Evolutionary conservation across 2,797 vertebrate species (phyloP).

Genomic region (Hephaestus fuliginosus): DNA sequence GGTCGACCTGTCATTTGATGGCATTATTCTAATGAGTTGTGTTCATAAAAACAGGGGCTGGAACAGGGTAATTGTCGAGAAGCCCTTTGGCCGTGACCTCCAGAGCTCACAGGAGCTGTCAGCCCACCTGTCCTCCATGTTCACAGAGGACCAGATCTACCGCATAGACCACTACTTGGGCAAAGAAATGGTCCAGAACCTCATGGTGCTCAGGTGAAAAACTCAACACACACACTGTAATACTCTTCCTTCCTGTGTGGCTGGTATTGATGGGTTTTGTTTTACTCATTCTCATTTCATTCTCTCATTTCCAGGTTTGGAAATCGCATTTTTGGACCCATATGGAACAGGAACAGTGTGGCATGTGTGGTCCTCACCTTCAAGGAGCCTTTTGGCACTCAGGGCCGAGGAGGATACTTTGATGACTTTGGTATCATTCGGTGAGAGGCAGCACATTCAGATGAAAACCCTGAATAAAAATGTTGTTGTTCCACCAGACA

Average conservation of each 20-base stretch:
- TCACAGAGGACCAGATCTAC: conserved; percentile 93
- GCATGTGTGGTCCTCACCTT: conserved; percentile 93
- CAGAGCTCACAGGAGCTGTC: conserved; percentile 91
- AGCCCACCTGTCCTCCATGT: conserved; percentile 89
- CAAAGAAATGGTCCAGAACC: conserved; percentile 98
- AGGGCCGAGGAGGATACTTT: conserved; percentile 95
- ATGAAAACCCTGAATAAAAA: neutral
- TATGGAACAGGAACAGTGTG: conserved; percentile 94
- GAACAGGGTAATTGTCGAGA: conserved; percentile 94
- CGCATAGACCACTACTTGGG: conserved; percentile 97
- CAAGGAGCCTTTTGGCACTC: conserved; percentile 95
- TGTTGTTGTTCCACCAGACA: neutral
- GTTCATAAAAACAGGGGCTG: conserved; percentile 85
- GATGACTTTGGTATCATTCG: conserved; percentile 96
- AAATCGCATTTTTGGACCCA: conserved; percentile 94
- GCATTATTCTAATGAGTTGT: conserved; percentile 19
- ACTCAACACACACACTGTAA: neutral
- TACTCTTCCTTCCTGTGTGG: neutral
- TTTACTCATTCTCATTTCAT: neutral
- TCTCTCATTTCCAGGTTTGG: conserved; percentile 87
- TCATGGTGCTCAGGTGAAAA: conserved; percentile 93
- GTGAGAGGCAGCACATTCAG: conserved; percentile 74
- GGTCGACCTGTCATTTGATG: neutral
- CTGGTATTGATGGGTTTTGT: neutral
- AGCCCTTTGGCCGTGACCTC: conserved; percentile 93